A percentile compares a stretch with the other conserved stretches of the same genome.
phyloP scores from a whole-genome alignment of 1,140 invertebrate species.

The Choristoneura fumiferana region DNA sequence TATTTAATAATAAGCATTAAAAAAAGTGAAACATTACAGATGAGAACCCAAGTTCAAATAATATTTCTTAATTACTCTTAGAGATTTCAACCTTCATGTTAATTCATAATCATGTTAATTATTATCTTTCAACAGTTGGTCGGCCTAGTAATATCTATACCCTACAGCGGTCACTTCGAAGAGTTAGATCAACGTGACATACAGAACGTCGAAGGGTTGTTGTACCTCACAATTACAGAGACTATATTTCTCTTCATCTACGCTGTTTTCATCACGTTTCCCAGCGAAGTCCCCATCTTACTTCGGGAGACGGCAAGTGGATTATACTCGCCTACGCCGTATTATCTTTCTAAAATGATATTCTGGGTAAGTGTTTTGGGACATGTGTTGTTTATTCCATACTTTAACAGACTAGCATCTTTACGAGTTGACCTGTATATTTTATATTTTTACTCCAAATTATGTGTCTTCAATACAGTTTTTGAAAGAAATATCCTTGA shows the following conservation, averaged over 20 bases:
- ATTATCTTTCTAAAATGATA: slow-evolving; percentile 86
- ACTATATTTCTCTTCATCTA: slow-evolving; percentile 86
- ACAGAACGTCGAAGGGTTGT: slow-evolving; percentile 84
- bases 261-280: slow-evolving; percentile 84
- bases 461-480: too few relatives aligned
- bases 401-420: too few relatives aligned
- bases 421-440: too few relatives aligned
- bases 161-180: slow-evolving; percentile 79
- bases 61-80: too few relatives aligned
- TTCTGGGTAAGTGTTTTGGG: slow-evolving; percentile 80
- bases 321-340: slow-evolving; percentile 82
- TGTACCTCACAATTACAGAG: slow-evolving; percentile 85
- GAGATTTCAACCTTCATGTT: too few relatives aligned
- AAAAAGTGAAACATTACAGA: too few relatives aligned
- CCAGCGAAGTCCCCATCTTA: slow-evolving; percentile 82
- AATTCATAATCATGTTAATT: not conserved
- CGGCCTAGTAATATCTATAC: slow-evolving; percentile 80
- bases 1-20: too few relatives aligned
- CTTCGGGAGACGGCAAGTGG: slow-evolving; percentile 84
- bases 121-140: slow-evolving; percentile 76
- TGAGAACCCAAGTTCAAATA: too few relatives aligned
- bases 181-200: slow-evolving; percentile 81
- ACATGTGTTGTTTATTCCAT: too few relatives aligned
- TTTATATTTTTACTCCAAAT: too few relatives aligned
- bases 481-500: too few relatives aligned